Evolutionary conservation across 2,888 invertebrate genomes (phyloP).

Genomic region (Trachelus stipa): DNA sequence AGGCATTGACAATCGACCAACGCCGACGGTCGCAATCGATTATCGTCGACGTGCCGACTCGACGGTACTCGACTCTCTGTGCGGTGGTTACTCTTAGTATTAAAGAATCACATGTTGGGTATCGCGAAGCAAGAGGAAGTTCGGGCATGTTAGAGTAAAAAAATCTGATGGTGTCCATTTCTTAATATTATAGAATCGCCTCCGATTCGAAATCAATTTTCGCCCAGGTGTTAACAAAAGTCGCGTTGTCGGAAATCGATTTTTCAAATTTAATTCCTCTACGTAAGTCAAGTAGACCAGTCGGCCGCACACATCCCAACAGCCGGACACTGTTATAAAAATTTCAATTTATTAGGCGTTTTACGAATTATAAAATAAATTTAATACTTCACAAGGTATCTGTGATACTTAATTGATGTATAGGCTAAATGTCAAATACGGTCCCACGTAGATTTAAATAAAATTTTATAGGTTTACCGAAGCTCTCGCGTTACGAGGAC

Average conservation of each 20-base stretch:
- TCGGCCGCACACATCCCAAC: too few species aligned
- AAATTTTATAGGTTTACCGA: too few species aligned
- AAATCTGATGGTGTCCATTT: neutral
- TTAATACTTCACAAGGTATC: too few species aligned
- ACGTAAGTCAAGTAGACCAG: neutral
- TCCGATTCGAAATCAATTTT: neutral
- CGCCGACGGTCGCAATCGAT: slow-evolving; percentile 21
- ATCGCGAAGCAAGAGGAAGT: neutral
- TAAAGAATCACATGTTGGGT: neutral
- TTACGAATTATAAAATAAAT: too few species aligned
- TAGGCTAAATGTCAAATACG: too few species aligned
- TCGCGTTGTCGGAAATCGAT: neutral
- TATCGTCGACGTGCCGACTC: neutral
- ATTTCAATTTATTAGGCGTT: too few species aligned
- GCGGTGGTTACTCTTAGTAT: neutral
- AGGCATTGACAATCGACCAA: slow-evolving; percentile 33
- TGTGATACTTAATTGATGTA: too few species aligned
- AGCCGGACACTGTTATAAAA: too few species aligned
- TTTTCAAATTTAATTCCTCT: neutral
- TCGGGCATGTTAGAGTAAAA: neutral
- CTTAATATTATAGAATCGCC: neutral
- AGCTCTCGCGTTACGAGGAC: too few species aligned
- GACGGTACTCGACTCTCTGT: neutral
- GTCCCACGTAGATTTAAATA: too few species aligned
- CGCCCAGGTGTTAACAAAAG: neutral